Percentiles rank a stretch among this genome's conserved stretches.
Conservation (phyloP, 2,888 invertebrate species). For the Cataglyphis cursor region DNA sequence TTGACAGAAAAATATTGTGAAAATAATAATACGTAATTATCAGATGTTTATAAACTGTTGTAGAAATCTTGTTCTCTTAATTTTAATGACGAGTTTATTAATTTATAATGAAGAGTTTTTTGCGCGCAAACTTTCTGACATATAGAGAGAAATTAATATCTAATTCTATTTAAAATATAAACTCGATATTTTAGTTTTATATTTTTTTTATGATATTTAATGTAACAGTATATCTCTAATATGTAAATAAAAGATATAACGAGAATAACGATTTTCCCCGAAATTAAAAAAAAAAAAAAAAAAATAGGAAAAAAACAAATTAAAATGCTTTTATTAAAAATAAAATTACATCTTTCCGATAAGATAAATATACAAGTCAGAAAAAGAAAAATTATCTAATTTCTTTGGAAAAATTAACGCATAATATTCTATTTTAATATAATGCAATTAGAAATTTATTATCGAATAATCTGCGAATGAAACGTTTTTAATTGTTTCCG, state of each 20-base stretch:
- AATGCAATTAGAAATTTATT: conserved; percentile 4
- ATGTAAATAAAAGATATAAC: not conserved
- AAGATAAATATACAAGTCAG: not conserved
- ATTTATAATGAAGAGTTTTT: not conserved
- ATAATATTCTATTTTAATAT: not conserved
- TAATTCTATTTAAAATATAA: not conserved
- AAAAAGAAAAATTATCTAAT: not conserved
- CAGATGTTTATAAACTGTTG: not conserved
- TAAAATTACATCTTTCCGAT: not conserved
- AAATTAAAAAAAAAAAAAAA: not conserved
- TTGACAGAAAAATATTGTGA: not conserved
- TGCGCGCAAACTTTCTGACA: not conserved
- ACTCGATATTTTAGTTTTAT: not conserved
- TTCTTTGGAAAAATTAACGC: not conserved
- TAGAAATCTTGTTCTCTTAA: not conserved
- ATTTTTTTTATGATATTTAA: not conserved
- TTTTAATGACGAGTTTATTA: not conserved
- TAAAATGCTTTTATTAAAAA: not conserved
- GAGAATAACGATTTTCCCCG: not conserved
- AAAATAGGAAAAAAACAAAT: not conserved
- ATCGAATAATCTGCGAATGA: not conserved
- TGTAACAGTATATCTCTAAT: not conserved
- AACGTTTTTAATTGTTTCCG: conserved; percentile 60
- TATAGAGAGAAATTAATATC: not conserved
- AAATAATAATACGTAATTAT: not conserved